A percentile compares a stretch with the other conserved stretches of the same genome.
Evolutionary conservation across 2,113 vertebrate species (phyloP).

Genomic region (human): GRCh38 chr5:98731001-98731500

Average conservation of each 20-base stretch:
- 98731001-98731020: slow-evolving; percentile 33
- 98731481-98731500: neutral
- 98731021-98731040: neutral
- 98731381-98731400: neutral
- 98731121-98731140: neutral
- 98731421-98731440: neutral
- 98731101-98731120: slow-evolving; percentile 36
- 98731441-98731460: neutral
- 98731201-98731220: neutral
- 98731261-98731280: neutral
- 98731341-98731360: neutral
- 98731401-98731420: neutral
- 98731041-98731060: neutral
- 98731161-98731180: neutral
- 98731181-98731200: neutral
- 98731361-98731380: neutral
- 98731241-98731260: neutral
- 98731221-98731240: neutral
- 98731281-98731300: neutral
- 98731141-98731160: neutral
- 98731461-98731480: neutral
- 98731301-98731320: neutral
- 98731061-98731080: neutral
- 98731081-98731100: neutral
- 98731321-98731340: neutral